Conservation (phyloP, 1,140 invertebrate genomes). For the Batillaria attramentaria region DNA sequence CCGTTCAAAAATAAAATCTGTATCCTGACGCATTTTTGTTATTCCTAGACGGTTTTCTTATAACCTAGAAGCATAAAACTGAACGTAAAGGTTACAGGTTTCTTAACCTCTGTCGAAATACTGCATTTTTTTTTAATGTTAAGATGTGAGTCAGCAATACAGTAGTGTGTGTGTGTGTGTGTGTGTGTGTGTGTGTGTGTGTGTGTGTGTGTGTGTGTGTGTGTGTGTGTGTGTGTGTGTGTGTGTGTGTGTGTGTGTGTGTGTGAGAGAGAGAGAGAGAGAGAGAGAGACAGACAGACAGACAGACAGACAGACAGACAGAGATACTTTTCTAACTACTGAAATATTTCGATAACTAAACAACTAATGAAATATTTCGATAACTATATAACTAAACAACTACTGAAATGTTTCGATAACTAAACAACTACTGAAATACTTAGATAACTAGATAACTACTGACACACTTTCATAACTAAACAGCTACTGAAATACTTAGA, state of each 20-base stretch:
- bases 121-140: not conserved
- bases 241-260: not conserved
- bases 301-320: conserved; percentile 2
- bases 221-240: not conserved
- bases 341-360: no score
- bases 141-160: not conserved
- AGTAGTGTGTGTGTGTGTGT: not conserved
- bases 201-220: not conserved
- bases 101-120: not conserved
- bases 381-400: no score
- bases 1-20: not conserved
- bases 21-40: not conserved
- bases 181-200: not conserved
- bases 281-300: not conserved
- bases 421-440: no score
- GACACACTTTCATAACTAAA: no score
- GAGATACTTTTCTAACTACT: no score
- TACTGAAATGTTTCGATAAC: no score
- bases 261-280: not conserved
- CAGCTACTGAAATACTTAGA: no score
- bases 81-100: not conserved
- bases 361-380: no score
- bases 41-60: not conserved
- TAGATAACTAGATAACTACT: no score
- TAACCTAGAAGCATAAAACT: not conserved